Conservation (phyloP, 2,888 invertebrate species). For the Caenorhabditis angaria region DNA sequence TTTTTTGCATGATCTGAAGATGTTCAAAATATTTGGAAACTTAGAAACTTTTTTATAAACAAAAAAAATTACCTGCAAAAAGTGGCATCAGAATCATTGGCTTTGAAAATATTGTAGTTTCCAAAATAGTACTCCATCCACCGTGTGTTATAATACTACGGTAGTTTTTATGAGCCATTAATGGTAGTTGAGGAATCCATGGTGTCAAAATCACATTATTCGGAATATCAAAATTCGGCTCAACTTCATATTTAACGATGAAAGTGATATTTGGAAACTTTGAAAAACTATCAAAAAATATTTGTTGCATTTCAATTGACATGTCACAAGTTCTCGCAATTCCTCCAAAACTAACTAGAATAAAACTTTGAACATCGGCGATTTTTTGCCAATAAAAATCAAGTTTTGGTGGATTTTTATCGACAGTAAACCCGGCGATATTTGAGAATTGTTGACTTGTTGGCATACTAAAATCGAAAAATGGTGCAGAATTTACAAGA, state of each 20-base stretch:
- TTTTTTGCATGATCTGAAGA: conserved; percentile 64
- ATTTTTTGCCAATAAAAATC: conserved; percentile 52
- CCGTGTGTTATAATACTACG: conserved; percentile 64
- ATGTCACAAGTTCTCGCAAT: conserved; percentile 66
- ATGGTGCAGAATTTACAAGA: conserved; percentile 58
- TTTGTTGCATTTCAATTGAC: conserved; percentile 46
- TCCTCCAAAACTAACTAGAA: conserved; percentile 65
- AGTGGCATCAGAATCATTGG: conserved; percentile 68
- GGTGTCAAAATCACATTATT: conserved; percentile 51
- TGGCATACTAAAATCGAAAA: conserved; percentile 64
- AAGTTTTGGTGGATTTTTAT: conserved; percentile 20
- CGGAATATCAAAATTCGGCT: conserved; percentile 20
- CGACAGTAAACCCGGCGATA: conserved; percentile 59
- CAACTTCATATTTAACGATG: conserved; percentile 58
- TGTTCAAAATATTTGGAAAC: conserved; percentile 11
- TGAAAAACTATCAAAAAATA: conserved; percentile 50
- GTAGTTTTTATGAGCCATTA: conserved; percentile 65
- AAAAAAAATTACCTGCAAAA: conserved; percentile 54
- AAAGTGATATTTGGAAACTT: conserved; percentile 59
- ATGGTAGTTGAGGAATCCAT: conserved; percentile 63
- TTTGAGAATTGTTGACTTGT: conserved; percentile 50
- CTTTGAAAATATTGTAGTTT: conserved; percentile 51
- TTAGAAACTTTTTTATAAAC: not conserved
- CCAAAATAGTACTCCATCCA: conserved; percentile 66
- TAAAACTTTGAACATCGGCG: conserved; percentile 52